Base-by-base conservation (phyloP, 1,140 invertebrate species). In the Chironomus tepperi region DNA sequence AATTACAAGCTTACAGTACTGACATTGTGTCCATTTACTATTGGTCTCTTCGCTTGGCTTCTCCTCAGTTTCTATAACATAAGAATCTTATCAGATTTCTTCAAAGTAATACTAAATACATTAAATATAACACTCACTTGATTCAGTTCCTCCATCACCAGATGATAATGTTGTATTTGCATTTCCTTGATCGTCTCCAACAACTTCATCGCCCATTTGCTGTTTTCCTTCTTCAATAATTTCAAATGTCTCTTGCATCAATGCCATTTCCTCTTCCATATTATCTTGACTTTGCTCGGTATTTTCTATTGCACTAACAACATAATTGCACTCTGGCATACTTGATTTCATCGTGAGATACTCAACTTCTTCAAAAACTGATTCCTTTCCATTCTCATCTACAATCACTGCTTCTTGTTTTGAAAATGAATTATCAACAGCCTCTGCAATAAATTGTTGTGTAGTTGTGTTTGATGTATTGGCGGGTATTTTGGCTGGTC, bases 11-110 rank as follows among this genome's bases (percentile, higher is more conserved):
- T 82, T 82, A 80, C 81, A 82, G 80, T 82, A 82, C 75, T 82
- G 80, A 81, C 81, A 82, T 80, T 82, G 80, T 78, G 81, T 82
- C 81, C 81, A 82, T 76, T 82, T 82, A 80, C 81, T 82, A 80
- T 82, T 81, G 78, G 81, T 78, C 77, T 70, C 65, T 70, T 70
- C 65, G 65, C 16, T 16, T 21, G 65, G 9, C 10, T 70, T 70
- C 10, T 70, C 65, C 19, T 70, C 65, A 19, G 65, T 18, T 70
- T 70, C 65, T 70, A 70, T 19, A 70, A 70, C 9, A 19, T 19
- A 19, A 19, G 65, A 70, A 70, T 70, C 65, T 70, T 70, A 19
- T 18, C 65, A 21, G 19, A 21, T 19, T 19, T 21, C 18, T 70
- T 70, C 24, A 34, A 34, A 34, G 24, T 34, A 34, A 34, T 34